A percentile compares a stretch with the other conserved stretches of the same genome.
These are phyloP conservation scores for Podilymbus podiceps DNA, from an alignment of 2,113 vertebrate species.

Conservation along the genomic window DNA sequence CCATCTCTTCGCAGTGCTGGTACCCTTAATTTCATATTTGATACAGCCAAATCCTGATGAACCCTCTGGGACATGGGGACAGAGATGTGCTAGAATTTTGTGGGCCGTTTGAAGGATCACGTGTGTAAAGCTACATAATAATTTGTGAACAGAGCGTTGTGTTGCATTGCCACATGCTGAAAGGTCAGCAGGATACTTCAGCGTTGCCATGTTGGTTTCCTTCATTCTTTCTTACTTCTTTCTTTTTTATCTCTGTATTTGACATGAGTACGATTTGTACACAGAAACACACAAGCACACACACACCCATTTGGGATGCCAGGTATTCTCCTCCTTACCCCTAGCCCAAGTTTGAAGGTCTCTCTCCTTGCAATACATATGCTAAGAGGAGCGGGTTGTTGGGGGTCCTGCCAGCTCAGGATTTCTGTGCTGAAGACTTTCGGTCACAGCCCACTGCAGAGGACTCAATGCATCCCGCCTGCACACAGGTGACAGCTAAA, in stretches of 20 bases:
- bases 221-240: neutral
- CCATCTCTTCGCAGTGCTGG: neutral
- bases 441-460: neutral
- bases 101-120: neutral
- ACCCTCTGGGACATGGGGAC: neutral
- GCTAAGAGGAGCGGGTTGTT: neutral
- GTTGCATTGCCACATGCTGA: neutral
- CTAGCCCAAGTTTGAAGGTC: neutral
- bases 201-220: neutral
- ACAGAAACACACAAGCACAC: neutral
- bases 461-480: neutral
- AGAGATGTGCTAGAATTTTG: neutral
- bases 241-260: neutral
- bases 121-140: neutral
- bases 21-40: neutral
- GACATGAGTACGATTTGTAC: neutral
- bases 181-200: neutral
- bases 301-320: too few relatives aligned
- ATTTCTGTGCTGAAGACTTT: neutral
- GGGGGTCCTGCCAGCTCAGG: neutral
- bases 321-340: neutral
- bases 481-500: neutral
- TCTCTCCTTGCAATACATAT: neutral
- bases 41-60: neutral
- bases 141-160: neutral